Conservation (phyloP, 2,113 vertebrate species). For the Chaetura pelagica region DNA sequence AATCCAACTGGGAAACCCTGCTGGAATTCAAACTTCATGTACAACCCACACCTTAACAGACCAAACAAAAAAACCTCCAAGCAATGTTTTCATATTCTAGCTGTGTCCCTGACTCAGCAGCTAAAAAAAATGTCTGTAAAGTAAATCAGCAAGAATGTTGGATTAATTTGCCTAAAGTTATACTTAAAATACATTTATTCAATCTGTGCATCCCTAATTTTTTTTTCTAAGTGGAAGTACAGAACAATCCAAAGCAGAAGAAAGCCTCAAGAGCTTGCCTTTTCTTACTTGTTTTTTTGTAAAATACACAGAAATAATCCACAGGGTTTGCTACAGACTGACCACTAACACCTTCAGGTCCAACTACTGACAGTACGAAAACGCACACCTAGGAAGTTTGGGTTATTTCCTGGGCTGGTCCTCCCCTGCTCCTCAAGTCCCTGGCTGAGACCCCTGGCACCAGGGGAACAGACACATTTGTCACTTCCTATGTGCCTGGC, state of each 20-base stretch:
- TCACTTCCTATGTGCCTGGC: background rate
- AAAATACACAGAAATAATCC: background rate
- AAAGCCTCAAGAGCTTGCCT: background rate
- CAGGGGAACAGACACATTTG: background rate
- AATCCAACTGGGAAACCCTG: background rate
- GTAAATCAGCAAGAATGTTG: background rate
- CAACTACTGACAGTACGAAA: rapidly evolving
- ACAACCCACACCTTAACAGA: background rate
- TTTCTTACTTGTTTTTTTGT: background rate
- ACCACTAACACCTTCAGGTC: no score
- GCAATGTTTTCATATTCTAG: background rate
- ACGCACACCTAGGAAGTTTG: background rate
- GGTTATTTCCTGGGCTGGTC: background rate
- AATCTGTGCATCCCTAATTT: background rate
- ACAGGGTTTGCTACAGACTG: background rate
- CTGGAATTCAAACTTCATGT: background rate
- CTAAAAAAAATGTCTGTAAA: background rate
- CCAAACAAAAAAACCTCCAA: background rate
- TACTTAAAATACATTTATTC: background rate
- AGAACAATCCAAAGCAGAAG: background rate
- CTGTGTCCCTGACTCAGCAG: background rate
- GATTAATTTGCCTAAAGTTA: background rate
- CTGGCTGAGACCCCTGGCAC: background rate
- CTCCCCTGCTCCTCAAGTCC: background rate
- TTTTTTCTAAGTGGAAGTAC: background rate